Evolutionary conservation across 2,888 invertebrate species (phyloP).

Genomic region (Digitonthophagus gazella): DNA sequence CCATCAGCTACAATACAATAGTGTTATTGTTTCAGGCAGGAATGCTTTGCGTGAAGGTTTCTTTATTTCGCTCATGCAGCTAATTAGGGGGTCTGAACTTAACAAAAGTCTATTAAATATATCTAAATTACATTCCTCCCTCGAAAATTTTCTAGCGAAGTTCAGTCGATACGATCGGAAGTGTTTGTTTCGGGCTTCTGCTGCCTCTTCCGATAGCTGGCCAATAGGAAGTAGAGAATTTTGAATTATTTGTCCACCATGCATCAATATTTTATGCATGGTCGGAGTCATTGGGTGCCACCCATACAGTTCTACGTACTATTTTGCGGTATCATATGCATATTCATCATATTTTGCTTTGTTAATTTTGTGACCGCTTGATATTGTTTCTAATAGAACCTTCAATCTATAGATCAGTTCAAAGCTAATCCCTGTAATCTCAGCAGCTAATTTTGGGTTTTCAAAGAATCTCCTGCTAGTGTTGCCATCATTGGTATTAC

Average conservation of each 20-base stretch:
- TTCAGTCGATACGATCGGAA: background rate
- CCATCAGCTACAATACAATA: too few species aligned
- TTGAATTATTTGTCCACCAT: slow-evolving; percentile 34
- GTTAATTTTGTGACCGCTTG: slow-evolving; percentile 28
- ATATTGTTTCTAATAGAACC: slow-evolving; percentile 39
- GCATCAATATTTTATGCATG: slow-evolving; percentile 37
- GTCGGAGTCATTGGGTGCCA: slow-evolving; percentile 39
- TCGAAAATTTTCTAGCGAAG: background rate
- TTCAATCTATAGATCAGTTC: slow-evolving; percentile 37
- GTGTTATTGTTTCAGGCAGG: too few species aligned
- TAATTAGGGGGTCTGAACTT: slow-evolving; percentile 6
- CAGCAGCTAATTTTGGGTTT: slow-evolving; percentile 31
- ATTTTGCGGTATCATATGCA: slow-evolving; percentile 28
- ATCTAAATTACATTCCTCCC: slow-evolving; percentile 10
- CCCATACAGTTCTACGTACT: slow-evolving; percentile 32
- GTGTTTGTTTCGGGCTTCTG: slow-evolving; percentile 25
- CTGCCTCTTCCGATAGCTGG: too few species aligned
- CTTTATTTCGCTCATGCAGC: too few species aligned
- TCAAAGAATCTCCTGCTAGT: slow-evolving; percentile 35
- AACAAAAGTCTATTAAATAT: slow-evolving; percentile 1
- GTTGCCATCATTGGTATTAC: too few species aligned
- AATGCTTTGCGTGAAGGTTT: too few species aligned
- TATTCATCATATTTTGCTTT: slow-evolving; percentile 27
- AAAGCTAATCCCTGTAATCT: slow-evolving; percentile 40
- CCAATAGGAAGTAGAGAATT: slow-evolving; percentile 39